These are phyloP conservation scores for Cassiopea xamachana DNA, from an alignment of 30 jellyfish, hydroid and myxozoan species.

Conservation along the genomic window DNA sequence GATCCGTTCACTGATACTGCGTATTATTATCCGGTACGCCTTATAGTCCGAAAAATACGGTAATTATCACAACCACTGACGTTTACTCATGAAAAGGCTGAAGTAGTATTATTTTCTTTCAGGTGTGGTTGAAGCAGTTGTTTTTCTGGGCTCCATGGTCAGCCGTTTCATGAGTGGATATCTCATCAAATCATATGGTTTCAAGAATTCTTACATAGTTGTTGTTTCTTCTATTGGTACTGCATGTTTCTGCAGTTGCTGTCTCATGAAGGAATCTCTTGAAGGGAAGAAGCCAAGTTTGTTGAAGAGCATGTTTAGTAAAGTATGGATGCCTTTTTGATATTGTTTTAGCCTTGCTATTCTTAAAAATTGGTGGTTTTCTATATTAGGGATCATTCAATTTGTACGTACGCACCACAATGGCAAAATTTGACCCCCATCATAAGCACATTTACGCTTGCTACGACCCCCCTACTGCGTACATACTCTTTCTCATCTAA, in stretches of 20 bases:
- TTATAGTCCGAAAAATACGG: too few species aligned
- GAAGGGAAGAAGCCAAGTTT: background rate
- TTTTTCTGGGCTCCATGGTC: conserved; percentile 57
- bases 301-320: background rate
- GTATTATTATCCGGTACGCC: too few species aligned
- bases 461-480: too few species aligned
- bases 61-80: too few species aligned
- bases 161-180: conserved; percentile 74
- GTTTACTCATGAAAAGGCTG: too few species aligned
- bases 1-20: too few species aligned
- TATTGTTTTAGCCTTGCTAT: too few species aligned
- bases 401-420: background rate
- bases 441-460: too few species aligned
- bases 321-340: conserved; percentile 18
- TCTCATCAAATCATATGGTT: conserved; percentile 58
- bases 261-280: conserved; percentile 73
- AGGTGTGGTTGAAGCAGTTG: conserved; percentile 81
- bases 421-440: too few species aligned
- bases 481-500: too few species aligned
- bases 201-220: conserved; percentile 58
- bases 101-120: background rate
- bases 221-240: conserved; percentile 27
- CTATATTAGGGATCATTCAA: background rate
- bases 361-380: too few species aligned
- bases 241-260: conserved; percentile 61